Evolutionary conservation across 2,797 vertebrate genomes (phyloP).

Genomic region (Diglossa cyanea): DNA sequence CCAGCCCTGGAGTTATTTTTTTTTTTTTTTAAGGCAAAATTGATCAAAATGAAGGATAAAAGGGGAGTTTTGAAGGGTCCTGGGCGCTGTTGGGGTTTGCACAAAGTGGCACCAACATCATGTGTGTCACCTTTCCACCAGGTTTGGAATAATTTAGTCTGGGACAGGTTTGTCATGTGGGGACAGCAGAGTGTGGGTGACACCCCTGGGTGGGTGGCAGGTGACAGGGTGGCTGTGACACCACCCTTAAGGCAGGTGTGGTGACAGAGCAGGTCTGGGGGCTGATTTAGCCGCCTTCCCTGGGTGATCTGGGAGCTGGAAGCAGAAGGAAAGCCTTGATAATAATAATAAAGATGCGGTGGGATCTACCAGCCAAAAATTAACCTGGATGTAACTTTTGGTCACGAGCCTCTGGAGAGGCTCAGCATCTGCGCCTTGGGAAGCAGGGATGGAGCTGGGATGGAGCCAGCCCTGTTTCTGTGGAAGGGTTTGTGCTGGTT

Average conservation of each 20-base stretch:
- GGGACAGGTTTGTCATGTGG: rapidly evolving
- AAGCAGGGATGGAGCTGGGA: not conserved
- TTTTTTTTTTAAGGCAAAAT: not conserved
- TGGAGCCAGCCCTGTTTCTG: not conserved
- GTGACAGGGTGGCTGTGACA: not conserved
- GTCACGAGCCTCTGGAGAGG: not conserved
- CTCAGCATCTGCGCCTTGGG: rapidly evolving
- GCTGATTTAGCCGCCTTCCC: not conserved
- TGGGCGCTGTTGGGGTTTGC: not conserved
- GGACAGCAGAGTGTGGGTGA: rapidly evolving
- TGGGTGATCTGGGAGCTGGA: not conserved
- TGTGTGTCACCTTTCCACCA: not conserved
- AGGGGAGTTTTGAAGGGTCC: not conserved
- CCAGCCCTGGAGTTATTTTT: no score
- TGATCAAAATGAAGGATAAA: not conserved
- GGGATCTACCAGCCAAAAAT: not conserved
- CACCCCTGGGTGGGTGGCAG: not conserved
- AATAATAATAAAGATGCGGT: rapidly evolving
- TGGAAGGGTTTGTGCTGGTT: rapidly evolving
- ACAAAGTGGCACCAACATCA: not conserved
- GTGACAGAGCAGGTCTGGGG: not conserved
- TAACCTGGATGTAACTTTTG: not conserved
- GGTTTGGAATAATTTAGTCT: not conserved
- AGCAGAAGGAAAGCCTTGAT: not conserved
- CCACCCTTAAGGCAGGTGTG: not conserved